Evolutionary conservation across 1,140 invertebrate species (phyloP).

Genomic region (Sweltsa coloradensis): DNA sequence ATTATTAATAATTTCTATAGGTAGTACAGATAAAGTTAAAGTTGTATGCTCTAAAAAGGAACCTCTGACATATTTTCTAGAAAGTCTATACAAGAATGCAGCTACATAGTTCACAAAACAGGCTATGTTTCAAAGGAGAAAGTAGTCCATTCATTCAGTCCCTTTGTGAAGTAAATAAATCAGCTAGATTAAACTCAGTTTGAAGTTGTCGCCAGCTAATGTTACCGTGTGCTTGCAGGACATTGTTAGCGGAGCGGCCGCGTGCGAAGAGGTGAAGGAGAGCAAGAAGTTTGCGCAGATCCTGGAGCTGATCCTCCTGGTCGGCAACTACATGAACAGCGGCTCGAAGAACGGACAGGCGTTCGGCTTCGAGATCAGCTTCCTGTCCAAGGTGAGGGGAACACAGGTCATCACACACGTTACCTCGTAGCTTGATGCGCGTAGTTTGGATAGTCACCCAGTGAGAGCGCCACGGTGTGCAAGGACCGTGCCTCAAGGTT

Average conservation of each 20-base stretch:
- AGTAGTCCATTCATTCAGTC: not conserved
- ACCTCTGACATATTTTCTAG: not conserved
- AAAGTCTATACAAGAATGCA: not conserved
- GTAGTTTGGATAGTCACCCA: too few species aligned
- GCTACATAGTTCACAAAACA: not conserved
- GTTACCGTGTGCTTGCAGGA: slow-evolving; percentile 40
- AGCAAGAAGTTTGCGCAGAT: slow-evolving; percentile 85
- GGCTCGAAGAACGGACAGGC: slow-evolving; percentile 87
- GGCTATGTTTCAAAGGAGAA: not conserved
- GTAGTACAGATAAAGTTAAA: too few species aligned
- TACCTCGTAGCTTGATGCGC: too few species aligned
- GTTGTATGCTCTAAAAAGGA: not conserved
- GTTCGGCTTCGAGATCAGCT: slow-evolving; percentile 93
- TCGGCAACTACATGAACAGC: slow-evolving; percentile 92
- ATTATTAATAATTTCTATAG: too few species aligned
- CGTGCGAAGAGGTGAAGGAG: slow-evolving; percentile 84
- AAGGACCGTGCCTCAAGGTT: too few species aligned
- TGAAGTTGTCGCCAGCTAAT: not conserved
- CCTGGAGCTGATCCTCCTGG: slow-evolving; percentile 77
- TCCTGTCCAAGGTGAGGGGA: slow-evolving; percentile 85
- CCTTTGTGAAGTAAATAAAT: not conserved
- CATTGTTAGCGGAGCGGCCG: slow-evolving; percentile 87
- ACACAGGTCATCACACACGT: too few species aligned
- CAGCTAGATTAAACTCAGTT: not conserved
- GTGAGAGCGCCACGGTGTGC: too few species aligned